phyloP scores from a whole-genome alignment of 2,888 invertebrate species.

The Drepana falcataria region DNA sequence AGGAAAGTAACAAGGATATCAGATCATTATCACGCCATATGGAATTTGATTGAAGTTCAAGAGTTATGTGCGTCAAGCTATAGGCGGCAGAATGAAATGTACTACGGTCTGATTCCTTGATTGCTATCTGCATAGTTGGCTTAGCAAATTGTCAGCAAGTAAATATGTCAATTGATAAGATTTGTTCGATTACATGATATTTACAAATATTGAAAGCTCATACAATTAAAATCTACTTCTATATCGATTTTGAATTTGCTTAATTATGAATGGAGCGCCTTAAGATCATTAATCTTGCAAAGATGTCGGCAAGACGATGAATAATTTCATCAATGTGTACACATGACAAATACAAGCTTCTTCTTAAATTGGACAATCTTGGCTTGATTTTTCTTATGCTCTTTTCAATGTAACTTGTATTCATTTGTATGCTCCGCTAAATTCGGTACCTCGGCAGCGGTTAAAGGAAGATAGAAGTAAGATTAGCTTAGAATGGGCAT shows the following conservation, averaged over 20 bases:
- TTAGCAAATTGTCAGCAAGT: slow-evolving; percentile 47
- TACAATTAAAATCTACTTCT: slow-evolving; percentile 8
- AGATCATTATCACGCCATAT: slow-evolving; percentile 56
- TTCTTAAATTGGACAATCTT: neutral
- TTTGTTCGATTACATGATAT: slow-evolving; percentile 31
- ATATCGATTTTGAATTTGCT: neutral
- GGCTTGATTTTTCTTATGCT: neutral
- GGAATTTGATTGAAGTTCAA: slow-evolving; percentile 55
- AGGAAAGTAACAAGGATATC: slow-evolving; percentile 71
- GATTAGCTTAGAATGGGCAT: too few species aligned
- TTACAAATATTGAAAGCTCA: slow-evolving; percentile 21
- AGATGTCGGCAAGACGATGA: neutral
- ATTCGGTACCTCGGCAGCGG: neutral
- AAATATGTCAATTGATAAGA: slow-evolving; percentile 47
- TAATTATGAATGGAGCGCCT: neutral
- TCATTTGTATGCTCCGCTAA: neutral
- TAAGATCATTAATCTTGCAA: neutral
- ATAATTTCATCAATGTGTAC: neutral
- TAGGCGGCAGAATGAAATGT: slow-evolving; percentile 20
- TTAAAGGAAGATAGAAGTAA: too few species aligned
- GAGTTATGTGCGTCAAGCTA: slow-evolving; percentile 17
- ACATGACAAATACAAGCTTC: neutral
- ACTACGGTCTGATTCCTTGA: slow-evolving; percentile 27
- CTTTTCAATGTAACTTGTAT: neutral
- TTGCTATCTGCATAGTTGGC: slow-evolving; percentile 35